Conservation (phyloP, 2,888 invertebrate genomes). For the Drosophila limbata region DNA sequence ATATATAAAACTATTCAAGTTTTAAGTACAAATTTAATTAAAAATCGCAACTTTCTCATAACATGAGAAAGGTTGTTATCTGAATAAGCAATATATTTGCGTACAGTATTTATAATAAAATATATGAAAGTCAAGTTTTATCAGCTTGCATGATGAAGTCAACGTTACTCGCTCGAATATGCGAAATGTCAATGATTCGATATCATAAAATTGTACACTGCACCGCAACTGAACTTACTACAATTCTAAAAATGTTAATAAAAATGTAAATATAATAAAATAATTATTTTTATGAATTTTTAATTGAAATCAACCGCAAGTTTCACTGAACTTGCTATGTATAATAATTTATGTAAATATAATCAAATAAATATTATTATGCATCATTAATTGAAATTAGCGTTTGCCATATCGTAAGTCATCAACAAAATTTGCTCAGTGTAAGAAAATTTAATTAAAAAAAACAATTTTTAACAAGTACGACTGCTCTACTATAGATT, state of each 20-base stretch:
- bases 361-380: background rate
- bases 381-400: background rate
- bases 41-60: background rate
- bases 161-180: background rate
- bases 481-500: background rate
- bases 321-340: slow-evolving; percentile 2
- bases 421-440: background rate
- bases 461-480: background rate
- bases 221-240: slow-evolving; percentile 4
- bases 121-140: background rate
- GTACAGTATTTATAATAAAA: background rate
- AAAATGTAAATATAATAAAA: background rate
- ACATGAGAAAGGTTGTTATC: background rate
- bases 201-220: slow-evolving; percentile 6
- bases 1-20: background rate
- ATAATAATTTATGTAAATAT: background rate
- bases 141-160: background rate
- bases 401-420: background rate
- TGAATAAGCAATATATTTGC: background rate
- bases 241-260: background rate
- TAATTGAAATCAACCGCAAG: background rate
- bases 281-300: background rate
- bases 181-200: background rate
- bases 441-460: slow-evolving; percentile 1
- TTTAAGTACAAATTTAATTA: slow-evolving; percentile 22